Conservation (phyloP, 1,140 invertebrate genomes). For the Drosophila ananassae region DNA sequence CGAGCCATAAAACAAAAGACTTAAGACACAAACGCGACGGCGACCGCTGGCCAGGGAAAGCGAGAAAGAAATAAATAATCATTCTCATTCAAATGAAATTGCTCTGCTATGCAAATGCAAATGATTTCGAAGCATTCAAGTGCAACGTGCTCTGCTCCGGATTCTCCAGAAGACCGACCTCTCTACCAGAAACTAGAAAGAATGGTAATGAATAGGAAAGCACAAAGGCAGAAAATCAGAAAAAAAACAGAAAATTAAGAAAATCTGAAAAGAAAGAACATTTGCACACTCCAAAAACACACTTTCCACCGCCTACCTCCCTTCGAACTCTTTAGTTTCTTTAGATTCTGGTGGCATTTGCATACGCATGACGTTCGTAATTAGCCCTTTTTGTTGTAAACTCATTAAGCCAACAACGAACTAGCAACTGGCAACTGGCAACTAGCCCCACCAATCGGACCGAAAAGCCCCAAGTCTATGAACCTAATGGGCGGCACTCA, state of each 20-base stretch:
- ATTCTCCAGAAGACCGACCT: conserved; percentile 11
- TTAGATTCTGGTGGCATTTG: conserved; percentile 48
- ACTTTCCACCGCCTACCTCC: conserved; percentile 40
- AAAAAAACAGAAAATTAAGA: not conserved
- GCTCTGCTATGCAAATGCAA: conserved; percentile 37
- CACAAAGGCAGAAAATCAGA: no score
- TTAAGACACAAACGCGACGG: conserved; percentile 30
- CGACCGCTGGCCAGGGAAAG: conserved; percentile 6
- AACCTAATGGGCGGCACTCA: conserved; percentile 45
- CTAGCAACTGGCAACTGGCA: not conserved
- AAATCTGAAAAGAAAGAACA: conserved; percentile 20
- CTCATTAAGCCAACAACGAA: conserved; percentile 5
- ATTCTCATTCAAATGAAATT: conserved; percentile 42
- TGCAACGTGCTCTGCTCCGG: conserved; percentile 39
- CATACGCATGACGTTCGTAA: conserved; percentile 62
- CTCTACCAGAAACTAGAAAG: not conserved
- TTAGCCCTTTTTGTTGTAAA: conserved; percentile 8
- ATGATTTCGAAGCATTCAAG: conserved; percentile 5
- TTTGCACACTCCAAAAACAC: conserved; percentile 79
- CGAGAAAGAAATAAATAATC: conserved; percentile 38
- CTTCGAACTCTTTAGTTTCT: no score
- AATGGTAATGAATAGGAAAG: not conserved
- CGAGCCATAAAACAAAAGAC: conserved; percentile 30
- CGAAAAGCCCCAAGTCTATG: conserved; percentile 8
- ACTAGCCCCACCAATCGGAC: not conserved